phyloP scores from a whole-genome alignment of 2,888 invertebrate genomes.

The Platycheirus rosarum region DNA sequence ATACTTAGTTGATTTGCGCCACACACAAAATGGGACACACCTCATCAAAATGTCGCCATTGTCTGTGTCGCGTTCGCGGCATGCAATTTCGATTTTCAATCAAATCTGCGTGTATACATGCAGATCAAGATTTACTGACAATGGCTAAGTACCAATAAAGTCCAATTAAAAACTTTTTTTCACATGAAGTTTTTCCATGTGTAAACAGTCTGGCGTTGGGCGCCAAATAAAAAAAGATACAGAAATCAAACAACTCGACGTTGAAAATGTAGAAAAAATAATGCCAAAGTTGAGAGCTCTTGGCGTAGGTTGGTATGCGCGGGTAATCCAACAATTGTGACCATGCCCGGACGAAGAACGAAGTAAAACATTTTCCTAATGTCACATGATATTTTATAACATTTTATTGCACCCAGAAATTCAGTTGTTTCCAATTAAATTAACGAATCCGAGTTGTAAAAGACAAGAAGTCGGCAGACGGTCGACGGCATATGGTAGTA shows the following conservation, averaged over 20 bases:
- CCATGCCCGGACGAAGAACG: slow-evolving; percentile 33
- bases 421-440: slow-evolving; percentile 74
- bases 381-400: slow-evolving; percentile 72
- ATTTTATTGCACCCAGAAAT: slow-evolving; percentile 72
- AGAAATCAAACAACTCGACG: slow-evolving; percentile 34
- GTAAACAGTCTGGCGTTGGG: slow-evolving; percentile 44
- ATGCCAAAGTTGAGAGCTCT: slow-evolving; percentile 67
- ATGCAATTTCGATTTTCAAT: slow-evolving; percentile 70
- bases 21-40: slow-evolving; percentile 69
- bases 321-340: slow-evolving; percentile 23
- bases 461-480: slow-evolving; percentile 19
- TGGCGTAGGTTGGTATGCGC: slow-evolving; percentile 12
- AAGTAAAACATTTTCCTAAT: slow-evolving; percentile 73
- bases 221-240: slow-evolving; percentile 53
- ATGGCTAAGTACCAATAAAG: slow-evolving; percentile 70
- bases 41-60: slow-evolving; percentile 74
- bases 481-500: neutral
- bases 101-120: slow-evolving; percentile 59
- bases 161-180: slow-evolving; percentile 68
- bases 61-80: slow-evolving; percentile 44
- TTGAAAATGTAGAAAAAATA: slow-evolving; percentile 42
- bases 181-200: slow-evolving; percentile 49
- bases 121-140: slow-evolving; percentile 74
- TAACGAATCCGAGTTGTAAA: slow-evolving; percentile 64
- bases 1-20: slow-evolving; percentile 61